A percentile compares a stretch with the other conserved stretches of the same genome.
Evolutionary conservation across 2,113 vertebrate genomes (phyloP).

Genomic region (Dipodomys ordii): DNA sequence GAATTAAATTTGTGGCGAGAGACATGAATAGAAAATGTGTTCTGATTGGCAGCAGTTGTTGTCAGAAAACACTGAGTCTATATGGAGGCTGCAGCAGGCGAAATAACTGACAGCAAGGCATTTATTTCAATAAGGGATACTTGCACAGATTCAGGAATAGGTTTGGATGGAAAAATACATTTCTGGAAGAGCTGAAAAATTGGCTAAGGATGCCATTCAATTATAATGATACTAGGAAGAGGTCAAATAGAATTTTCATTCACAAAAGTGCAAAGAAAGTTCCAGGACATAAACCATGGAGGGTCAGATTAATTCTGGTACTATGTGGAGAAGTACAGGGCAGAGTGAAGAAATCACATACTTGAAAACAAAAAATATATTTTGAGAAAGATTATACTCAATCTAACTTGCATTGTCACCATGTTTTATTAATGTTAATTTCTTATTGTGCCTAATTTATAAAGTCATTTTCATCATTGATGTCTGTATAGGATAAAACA

Average conservation of each 20-base stretch:
- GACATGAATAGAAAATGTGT: background rate
- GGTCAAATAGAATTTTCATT: background rate
- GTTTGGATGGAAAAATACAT: background rate
- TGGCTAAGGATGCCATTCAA: background rate
- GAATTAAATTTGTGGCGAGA: background rate
- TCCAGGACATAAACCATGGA: background rate
- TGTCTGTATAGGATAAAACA: background rate
- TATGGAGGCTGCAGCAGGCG: background rate
- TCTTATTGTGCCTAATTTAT: background rate
- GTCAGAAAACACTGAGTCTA: background rate
- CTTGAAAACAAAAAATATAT: background rate
- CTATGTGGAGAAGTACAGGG: background rate
- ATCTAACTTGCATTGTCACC: no score
- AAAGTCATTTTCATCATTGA: background rate
- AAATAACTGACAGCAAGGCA: background rate
- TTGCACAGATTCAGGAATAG: background rate
- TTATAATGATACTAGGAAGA: background rate
- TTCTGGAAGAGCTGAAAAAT: background rate
- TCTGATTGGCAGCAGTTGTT: background rate
- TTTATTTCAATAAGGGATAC: background rate
- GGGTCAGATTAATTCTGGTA: background rate
- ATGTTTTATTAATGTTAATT: background rate
- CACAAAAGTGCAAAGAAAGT: background rate
- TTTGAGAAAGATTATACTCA: background rate
- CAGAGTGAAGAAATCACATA: background rate